A percentile compares a stretch with the other conserved stretches of the same genome.
Evolutionary conservation across 2,888 invertebrate species (phyloP).

Genomic region (Volucella inflata): DNA sequence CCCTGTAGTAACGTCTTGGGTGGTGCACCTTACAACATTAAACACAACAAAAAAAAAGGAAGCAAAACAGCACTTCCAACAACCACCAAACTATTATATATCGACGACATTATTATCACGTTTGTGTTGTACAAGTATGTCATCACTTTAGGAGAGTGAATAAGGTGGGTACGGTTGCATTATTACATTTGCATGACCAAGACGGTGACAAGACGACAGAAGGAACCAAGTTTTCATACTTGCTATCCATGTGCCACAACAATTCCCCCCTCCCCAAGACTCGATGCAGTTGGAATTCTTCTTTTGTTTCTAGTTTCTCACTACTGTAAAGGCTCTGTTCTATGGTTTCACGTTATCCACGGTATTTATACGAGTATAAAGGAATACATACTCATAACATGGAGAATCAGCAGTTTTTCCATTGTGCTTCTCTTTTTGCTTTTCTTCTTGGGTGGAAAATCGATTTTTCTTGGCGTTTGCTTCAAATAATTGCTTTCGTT

Average conservation of each 20-base stretch:
- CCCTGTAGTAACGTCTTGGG: not conserved
- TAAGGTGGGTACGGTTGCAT: conserved; percentile 31
- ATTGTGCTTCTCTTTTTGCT: not conserved
- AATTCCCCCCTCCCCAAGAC: conserved; percentile 14
- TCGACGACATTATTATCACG: conserved; percentile 17
- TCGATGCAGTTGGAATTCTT: conserved; percentile 18
- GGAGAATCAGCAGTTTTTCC: conserved; percentile 9
- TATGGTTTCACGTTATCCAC: conserved; percentile 63
- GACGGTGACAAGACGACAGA: conserved; percentile 7
- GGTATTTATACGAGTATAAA: not conserved
- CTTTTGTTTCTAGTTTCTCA: conserved; percentile 27
- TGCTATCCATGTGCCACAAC: not conserved
- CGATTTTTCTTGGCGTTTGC: conserved; percentile 55
- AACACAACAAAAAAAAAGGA: too few species aligned
- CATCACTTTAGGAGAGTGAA: conserved; percentile 10
- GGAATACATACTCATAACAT: not conserved
- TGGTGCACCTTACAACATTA: not conserved
- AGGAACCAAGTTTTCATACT: conserved; percentile 9
- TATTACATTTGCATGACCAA: conserved; percentile 63
- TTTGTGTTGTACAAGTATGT: conserved; percentile 21
- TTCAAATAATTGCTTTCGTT: conserved; percentile 23
- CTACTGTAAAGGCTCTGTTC: conserved; percentile 40
- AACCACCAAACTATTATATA: not conserved
- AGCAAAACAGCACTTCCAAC: too few species aligned
- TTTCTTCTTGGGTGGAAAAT: conserved; percentile 44